Conservation (phyloP, 2,797 vertebrate genomes). For the Phrynocephalus vlangalii region DNA sequence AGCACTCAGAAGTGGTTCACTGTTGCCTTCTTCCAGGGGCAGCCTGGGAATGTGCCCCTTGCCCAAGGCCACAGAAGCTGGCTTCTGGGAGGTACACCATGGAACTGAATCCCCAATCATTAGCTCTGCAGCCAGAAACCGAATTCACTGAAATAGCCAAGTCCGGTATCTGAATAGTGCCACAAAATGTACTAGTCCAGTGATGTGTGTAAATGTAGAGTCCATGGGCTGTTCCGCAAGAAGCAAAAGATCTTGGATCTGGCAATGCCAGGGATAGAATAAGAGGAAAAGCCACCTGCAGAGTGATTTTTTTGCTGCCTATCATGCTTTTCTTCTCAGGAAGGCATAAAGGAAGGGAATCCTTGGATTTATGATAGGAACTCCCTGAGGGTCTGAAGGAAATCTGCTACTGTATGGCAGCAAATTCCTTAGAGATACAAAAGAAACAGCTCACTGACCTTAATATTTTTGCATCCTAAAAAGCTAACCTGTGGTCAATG, state of each 20-base stretch:
- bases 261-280: neutral
- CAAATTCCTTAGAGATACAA: neutral
- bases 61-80: no score
- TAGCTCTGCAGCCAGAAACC: no score
- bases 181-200: no score
- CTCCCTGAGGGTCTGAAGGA: constrained; percentile 9
- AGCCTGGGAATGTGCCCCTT: no score
- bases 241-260: neutral
- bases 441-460: neutral
- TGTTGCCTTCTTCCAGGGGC: neutral
- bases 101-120: no score
- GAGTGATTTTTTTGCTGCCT: constrained; percentile 7
- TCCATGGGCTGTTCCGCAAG: neutral
- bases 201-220: neutral
- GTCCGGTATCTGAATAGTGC: neutral
- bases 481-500: constrained; percentile 1
- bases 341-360: constrained; percentile 17
- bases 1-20: no score
- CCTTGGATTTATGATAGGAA: constrained; percentile 15
- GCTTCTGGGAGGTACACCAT: no score
- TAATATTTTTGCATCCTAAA: neutral
- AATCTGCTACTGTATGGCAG: constrained; percentile 12
- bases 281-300: neutral
- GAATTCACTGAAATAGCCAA: no score
- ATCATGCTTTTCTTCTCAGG: constrained; percentile 9